phyloP scores from a whole-genome alignment of 1,140 invertebrate genomes.

The Drosophila rhopaloa region DNA sequence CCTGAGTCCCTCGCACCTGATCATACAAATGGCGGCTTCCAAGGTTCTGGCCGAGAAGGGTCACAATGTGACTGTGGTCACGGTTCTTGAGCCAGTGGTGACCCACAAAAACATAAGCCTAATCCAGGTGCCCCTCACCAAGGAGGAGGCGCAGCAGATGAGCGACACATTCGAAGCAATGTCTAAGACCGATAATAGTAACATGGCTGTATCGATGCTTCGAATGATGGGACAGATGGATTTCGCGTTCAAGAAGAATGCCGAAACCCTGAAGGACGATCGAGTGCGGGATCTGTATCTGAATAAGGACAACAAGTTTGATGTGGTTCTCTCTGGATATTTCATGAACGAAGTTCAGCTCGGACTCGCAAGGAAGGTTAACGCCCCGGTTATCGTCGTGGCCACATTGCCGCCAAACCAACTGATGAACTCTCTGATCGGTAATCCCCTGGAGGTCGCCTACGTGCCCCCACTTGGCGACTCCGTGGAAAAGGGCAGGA shows the following conservation, averaged over 20 bases:
- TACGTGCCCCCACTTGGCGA: not conserved
- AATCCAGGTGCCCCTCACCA: conserved; percentile 30
- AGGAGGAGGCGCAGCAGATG: conserved; percentile 13
- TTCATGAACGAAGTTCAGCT: conserved; percentile 3
- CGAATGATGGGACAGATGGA: not conserved
- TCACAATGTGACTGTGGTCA: conserved; percentile 71
- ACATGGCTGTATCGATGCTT: not conserved
- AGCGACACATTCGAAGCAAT: not conserved
- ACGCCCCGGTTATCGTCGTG: not conserved
- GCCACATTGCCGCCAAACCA: not conserved
- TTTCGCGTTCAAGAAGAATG: not conserved
- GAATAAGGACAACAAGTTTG: conserved; percentile 4
- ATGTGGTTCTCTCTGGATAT: conserved; percentile 1
- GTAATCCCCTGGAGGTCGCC: not conserved
- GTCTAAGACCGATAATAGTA: not conserved
- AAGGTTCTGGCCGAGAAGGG: conserved; percentile 64
- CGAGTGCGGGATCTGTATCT: conserved; percentile 1
- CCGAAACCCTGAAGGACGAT: not conserved
- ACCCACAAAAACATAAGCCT: conserved; percentile 52
- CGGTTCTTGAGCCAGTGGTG: conserved; percentile 42
- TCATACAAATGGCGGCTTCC: conserved; percentile 58
- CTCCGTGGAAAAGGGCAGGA: not conserved
- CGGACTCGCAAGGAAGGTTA: not conserved
- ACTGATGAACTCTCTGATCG: not conserved
- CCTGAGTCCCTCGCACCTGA: conserved; percentile 59